Percentiles rank a stretch among this genome's conserved stretches.
Conservation (phyloP, 2,113 vertebrate species). For the Otocyon megalotis region DNA sequence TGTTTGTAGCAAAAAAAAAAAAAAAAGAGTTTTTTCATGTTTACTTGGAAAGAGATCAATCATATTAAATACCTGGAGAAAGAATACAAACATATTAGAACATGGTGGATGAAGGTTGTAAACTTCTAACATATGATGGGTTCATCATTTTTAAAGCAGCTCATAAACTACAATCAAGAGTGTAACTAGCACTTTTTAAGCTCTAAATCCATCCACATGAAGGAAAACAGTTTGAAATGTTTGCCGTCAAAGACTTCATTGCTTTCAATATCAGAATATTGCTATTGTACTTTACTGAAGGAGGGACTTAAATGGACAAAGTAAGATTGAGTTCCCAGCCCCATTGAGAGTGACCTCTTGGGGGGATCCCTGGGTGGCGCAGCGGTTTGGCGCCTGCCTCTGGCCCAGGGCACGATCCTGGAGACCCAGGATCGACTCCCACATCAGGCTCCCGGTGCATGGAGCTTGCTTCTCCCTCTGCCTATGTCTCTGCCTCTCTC, state of each 20-base stretch:
- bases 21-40: background rate
- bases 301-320: conserved; percentile 48
- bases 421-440: too few species aligned
- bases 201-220: background rate
- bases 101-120: background rate
- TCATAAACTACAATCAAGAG: background rate
- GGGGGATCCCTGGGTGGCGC: too few species aligned
- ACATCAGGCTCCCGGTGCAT: too few species aligned
- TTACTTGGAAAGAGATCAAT: background rate
- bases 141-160: background rate
- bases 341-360: background rate
- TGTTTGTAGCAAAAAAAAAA: background rate
- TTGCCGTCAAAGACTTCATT: background rate
- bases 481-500: too few species aligned
- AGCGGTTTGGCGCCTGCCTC: too few species aligned
- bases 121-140: background rate
- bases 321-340: conserved; percentile 1
- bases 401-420: too few species aligned
- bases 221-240: background rate
- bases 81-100: background rate
- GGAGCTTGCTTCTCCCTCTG: too few species aligned
- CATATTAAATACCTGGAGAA: background rate
- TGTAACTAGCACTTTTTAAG: background rate
- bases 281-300: background rate
- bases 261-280: background rate